Evolutionary conservation across 2,797 vertebrate species (phyloP).

Genomic region (Champsocephalus esox): DNA sequence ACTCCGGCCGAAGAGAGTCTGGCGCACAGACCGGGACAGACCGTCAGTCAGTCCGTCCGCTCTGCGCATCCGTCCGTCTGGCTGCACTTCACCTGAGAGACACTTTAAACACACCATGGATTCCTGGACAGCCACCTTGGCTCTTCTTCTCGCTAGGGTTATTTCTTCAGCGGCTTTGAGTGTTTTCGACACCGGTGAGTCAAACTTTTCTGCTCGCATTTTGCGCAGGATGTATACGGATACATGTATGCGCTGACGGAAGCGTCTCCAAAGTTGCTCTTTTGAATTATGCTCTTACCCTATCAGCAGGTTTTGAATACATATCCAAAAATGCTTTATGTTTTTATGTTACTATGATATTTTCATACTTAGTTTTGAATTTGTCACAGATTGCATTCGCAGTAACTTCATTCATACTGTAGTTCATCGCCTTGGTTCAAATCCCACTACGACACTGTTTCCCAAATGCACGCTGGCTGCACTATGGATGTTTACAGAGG

Average conservation of each 20-base stretch:
- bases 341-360: neutral
- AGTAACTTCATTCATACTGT: constrained; percentile 48
- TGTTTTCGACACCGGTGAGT: constrained; percentile 84
- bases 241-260: neutral
- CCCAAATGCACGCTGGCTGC: constrained; percentile 11
- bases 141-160: constrained; percentile 74
- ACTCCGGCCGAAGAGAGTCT: constrained; percentile 44
- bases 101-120: constrained; percentile 72
- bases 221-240: neutral
- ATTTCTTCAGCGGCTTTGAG: constrained; percentile 73
- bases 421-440: neutral
- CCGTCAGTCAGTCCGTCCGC: constrained; percentile 21
- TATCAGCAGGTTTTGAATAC: neutral
- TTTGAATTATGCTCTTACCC: neutral
- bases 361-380: neutral
- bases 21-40: constrained; percentile 42
- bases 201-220: constrained; percentile 34
- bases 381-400: neutral
- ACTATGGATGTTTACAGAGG: constrained; percentile 12
- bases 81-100: constrained; percentile 79
- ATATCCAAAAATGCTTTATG: neutral
- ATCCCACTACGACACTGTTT: constrained; percentile 10
- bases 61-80: constrained; percentile 65
- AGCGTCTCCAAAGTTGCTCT: constrained; percentile 46
- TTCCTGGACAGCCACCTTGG: constrained; percentile 70